A percentile compares a stretch with the other conserved stretches of the same genome.
These are phyloP conservation scores for Apoderus coryli DNA, from an alignment of 2,888 invertebrate species.

Conservation along the genomic window DNA sequence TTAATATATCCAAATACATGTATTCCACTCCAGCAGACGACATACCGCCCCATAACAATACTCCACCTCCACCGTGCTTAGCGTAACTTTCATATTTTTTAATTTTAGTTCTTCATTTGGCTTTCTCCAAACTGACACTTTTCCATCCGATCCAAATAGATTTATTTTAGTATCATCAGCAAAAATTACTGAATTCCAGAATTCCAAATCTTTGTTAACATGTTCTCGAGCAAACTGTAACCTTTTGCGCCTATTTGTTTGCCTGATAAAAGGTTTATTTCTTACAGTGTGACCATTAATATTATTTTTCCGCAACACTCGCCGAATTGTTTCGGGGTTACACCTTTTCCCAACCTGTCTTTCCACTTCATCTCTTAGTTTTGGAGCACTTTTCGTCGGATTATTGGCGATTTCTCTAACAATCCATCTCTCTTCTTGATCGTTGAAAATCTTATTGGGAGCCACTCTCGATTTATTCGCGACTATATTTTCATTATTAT, in stretches of 20 bases:
- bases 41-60: constrained; percentile 4
- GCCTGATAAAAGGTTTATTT: background rate
- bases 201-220: background rate
- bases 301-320: background rate
- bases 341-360: too few relatives aligned
- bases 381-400: background rate
- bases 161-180: constrained; percentile 10
- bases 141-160: constrained; percentile 7
- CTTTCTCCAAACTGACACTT: constrained; percentile 5
- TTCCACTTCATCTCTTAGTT: background rate
- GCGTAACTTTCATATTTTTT: too few relatives aligned
- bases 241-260: background rate
- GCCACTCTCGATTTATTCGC: background rate
- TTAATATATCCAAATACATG: constrained; percentile 5
- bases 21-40: constrained; percentile 3
- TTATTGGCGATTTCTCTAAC: background rate
- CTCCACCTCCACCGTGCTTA: constrained; percentile 6
- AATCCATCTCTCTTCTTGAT: background rate
- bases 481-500: background rate
- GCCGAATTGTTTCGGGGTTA: background rate
- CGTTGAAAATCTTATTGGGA: constrained; percentile 1
- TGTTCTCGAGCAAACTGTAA: background rate
- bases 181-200: constrained; percentile 1
- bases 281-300: background rate
- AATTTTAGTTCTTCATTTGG: too few relatives aligned